Conservation (phyloP, 2,797 vertebrate genomes). For the Pelobates cultripes region DNA sequence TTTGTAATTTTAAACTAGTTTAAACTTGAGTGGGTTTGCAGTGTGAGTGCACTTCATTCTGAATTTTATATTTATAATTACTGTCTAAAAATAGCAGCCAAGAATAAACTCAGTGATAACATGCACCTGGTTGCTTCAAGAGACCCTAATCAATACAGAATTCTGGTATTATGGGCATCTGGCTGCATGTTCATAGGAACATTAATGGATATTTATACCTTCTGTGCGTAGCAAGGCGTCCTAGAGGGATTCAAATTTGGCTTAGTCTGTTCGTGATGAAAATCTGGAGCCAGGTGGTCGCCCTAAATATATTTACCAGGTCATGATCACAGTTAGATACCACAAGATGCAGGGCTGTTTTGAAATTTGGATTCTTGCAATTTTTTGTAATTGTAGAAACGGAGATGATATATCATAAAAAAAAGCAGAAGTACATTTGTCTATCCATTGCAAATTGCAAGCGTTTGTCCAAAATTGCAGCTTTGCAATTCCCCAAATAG, state of each 20-base stretch:
- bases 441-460: no score
- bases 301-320: constrained; percentile 42
- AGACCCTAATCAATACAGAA: constrained; percentile 21
- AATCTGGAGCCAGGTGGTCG: constrained; percentile 30
- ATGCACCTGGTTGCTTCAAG: constrained; percentile 2
- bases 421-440: no score
- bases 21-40: no score
- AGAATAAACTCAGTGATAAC: constrained; percentile 3
- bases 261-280: constrained; percentile 30
- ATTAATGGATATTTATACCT: constrained; percentile 26
- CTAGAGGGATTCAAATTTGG: constrained; percentile 35
- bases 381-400: neutral
- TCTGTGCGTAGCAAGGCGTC: neutral
- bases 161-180: constrained; percentile 16
- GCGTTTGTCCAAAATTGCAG: no score
- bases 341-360: neutral
- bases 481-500: no score
- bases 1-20: no score
- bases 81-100: neutral
- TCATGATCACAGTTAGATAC: constrained; percentile 16
- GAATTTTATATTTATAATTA: neutral
- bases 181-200: constrained; percentile 4
- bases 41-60: no score
- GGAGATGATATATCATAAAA: neutral
- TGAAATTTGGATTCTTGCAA: constrained; percentile 3